phyloP scores from a whole-genome alignment of 2,113 vertebrate species.

The Grallaria varia region DNA sequence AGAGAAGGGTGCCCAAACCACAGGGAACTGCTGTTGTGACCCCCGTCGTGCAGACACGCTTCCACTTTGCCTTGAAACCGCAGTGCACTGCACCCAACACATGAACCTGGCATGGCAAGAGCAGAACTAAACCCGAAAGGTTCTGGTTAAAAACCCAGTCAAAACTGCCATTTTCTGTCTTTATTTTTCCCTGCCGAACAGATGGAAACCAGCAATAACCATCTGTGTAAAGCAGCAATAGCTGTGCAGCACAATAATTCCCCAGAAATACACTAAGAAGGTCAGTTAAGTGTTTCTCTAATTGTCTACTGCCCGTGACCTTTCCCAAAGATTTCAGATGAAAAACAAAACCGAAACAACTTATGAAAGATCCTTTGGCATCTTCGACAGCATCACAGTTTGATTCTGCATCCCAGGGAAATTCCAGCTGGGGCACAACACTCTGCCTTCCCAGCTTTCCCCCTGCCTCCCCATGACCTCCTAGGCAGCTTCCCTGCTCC shows the following conservation, averaged over 20 bases:
- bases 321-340: slow-evolving; percentile 13
- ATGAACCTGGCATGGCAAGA: neutral
- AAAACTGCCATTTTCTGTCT: neutral
- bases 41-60: slow-evolving; percentile 1
- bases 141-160: slow-evolving; percentile 8
- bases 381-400: neutral
- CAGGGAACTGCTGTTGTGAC: slow-evolving; percentile 10
- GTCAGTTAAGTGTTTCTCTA: slow-evolving; percentile 24
- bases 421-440: neutral
- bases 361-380: neutral
- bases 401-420: neutral
- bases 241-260: slow-evolving; percentile 8
- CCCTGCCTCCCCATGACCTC: neutral
- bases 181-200: slow-evolving; percentile 16
- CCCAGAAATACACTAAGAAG: slow-evolving; percentile 46
- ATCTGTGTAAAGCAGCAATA: slow-evolving; percentile 41
- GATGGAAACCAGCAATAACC: slow-evolving; percentile 57
- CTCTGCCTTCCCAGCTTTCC: neutral
- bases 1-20: slow-evolving; percentile 9
- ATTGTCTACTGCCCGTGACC: neutral
- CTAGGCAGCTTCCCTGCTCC: neutral
- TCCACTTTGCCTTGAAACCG: slow-evolving; percentile 43
- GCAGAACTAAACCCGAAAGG: neutral
- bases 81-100: neutral
- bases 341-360: slow-evolving; percentile 29